A percentile compares a stretch with the other conserved stretches of the same genome.
phyloP scores from a whole-genome alignment of 2,888 invertebrate genomes.

The Drosophila borealis region DNA sequence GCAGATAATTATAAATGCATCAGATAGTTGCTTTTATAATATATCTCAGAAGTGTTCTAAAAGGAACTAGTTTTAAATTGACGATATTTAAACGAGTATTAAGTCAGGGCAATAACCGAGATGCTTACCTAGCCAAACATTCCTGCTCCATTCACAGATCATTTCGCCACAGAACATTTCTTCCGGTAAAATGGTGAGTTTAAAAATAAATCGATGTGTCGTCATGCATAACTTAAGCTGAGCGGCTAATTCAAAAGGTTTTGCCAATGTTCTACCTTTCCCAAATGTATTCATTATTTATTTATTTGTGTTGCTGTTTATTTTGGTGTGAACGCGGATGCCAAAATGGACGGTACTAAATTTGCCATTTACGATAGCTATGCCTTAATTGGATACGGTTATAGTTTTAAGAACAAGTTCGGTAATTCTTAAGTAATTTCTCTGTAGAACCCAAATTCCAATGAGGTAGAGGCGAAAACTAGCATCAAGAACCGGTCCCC shows the following conservation, averaged over 20 bases:
- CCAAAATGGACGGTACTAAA: slow-evolving; percentile 17
- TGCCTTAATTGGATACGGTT: slow-evolving; percentile 42
- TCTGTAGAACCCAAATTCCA: slow-evolving; percentile 21
- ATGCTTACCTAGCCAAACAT: slow-evolving; percentile 5
- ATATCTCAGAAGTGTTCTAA: background rate
- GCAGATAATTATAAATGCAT: too few relatives aligned
- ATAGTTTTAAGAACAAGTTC: slow-evolving; percentile 60
- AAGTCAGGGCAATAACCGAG: slow-evolving; percentile 54
- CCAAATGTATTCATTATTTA: slow-evolving; percentile 21
- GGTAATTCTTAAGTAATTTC: slow-evolving; percentile 62
- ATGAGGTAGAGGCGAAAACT: slow-evolving; percentile 22
- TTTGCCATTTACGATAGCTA: slow-evolving; percentile 32
- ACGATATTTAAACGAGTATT: slow-evolving; percentile 9
- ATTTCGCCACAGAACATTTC: slow-evolving; percentile 28
- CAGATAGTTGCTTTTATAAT: too few relatives aligned
- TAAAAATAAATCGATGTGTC: slow-evolving; percentile 29
- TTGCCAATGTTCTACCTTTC: slow-evolving; percentile 30
- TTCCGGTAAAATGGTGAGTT: slow-evolving; percentile 32
- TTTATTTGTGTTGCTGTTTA: background rate
- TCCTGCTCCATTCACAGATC: slow-evolving; percentile 33
- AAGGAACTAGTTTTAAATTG: slow-evolving; percentile 20
- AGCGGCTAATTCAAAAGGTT: slow-evolving; percentile 33
- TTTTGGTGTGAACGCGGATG: slow-evolving; percentile 42
- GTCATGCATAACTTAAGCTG: slow-evolving; percentile 48
- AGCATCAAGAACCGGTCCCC: slow-evolving; percentile 65